A percentile compares a stretch with the other conserved stretches of the same genome.
Evolutionary conservation across 1,140 invertebrate species (phyloP).

Genomic region (Drosophila quadrilineata): DNA sequence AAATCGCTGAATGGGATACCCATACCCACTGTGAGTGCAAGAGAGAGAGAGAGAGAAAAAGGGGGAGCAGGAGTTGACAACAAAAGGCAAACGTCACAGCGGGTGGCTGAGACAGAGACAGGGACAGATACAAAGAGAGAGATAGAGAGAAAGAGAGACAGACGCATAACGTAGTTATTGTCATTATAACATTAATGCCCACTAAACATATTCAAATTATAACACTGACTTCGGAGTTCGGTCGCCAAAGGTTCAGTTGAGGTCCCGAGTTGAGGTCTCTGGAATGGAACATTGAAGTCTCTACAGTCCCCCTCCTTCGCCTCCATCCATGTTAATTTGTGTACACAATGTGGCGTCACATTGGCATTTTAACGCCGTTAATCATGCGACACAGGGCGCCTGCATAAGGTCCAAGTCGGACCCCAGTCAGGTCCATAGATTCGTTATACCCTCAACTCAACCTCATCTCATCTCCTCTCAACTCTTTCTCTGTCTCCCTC

Average conservation of each 20-base stretch:
- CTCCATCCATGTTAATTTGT: conserved; percentile 77
- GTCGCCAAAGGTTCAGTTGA: neutral
- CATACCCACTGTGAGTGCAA: neutral
- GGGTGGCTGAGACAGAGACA: conserved; percentile 63
- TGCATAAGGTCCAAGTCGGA: conserved; percentile 55
- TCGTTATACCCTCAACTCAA: neutral
- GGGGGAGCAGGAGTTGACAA: conserved; percentile 53
- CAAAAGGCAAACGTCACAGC: conserved; percentile 76
- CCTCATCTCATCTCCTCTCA: neutral
- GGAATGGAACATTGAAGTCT: neutral
- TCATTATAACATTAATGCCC: conserved; percentile 80
- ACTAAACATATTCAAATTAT: conserved; percentile 80
- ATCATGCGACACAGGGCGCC: conserved; percentile 80
- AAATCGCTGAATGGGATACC: too few relatives aligned
- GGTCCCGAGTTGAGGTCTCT: neutral
- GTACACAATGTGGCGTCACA: conserved; percentile 81
- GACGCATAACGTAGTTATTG: conserved; percentile 75
- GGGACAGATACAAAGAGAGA: too few relatives aligned
- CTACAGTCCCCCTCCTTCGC: neutral
- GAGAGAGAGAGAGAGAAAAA: neutral
- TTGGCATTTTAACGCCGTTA: conserved; percentile 81
- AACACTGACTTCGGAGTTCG: conserved; percentile 52
- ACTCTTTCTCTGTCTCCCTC: neutral
- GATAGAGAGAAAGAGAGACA: too few relatives aligned
- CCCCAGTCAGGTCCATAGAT: conserved; percentile 35